Evolutionary conservation across 2,888 invertebrate genomes (phyloP).

Genomic region (Diploptera punctata): DNA sequence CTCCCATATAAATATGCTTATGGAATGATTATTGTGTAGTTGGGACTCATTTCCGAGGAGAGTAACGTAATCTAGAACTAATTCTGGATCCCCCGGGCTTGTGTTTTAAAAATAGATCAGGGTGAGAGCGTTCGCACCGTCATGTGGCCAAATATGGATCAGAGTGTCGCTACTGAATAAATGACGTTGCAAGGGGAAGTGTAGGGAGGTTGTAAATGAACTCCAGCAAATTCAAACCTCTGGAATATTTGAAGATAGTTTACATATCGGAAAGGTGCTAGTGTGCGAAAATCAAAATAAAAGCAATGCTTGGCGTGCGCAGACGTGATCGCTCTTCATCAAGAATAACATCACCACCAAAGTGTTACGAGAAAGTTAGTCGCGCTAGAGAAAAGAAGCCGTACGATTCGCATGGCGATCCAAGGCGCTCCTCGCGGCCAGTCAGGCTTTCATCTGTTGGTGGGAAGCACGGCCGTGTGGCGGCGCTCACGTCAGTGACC

Average conservation of each 20-base stretch:
- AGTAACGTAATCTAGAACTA: slow-evolving; percentile 6
- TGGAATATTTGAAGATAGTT: too few species aligned
- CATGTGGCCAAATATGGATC: slow-evolving; percentile 49
- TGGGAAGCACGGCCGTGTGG: slow-evolving; percentile 42
- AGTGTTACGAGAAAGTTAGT: slow-evolving; percentile 11
- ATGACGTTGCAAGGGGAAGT: slow-evolving; percentile 7
- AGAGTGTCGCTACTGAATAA: slow-evolving; percentile 31
- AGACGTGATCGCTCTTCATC: slow-evolving; percentile 18
- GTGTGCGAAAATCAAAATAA: too few species aligned
- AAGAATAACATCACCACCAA: slow-evolving; percentile 7
- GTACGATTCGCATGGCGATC: slow-evolving; percentile 6
- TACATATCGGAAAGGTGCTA: too few species aligned
- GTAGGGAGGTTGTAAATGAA: background rate
- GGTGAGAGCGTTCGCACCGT: slow-evolving; percentile 15
- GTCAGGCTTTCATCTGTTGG: background rate
- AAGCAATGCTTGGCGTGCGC: slow-evolving; percentile 16
- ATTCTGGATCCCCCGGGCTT: slow-evolving; percentile 19
- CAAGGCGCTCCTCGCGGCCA: background rate
- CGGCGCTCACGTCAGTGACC: slow-evolving; percentile 49
- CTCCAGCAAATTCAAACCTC: background rate
- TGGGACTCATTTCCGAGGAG: background rate
- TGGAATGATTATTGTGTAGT: too few species aligned
- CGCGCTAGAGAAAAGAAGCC: slow-evolving; percentile 9
- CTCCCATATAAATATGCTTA: too few species aligned
- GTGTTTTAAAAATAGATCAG: slow-evolving; percentile 12